Evolutionary conservation across 1,140 invertebrate species (phyloP).

Genomic region (Anastrepha ludens): DNA sequence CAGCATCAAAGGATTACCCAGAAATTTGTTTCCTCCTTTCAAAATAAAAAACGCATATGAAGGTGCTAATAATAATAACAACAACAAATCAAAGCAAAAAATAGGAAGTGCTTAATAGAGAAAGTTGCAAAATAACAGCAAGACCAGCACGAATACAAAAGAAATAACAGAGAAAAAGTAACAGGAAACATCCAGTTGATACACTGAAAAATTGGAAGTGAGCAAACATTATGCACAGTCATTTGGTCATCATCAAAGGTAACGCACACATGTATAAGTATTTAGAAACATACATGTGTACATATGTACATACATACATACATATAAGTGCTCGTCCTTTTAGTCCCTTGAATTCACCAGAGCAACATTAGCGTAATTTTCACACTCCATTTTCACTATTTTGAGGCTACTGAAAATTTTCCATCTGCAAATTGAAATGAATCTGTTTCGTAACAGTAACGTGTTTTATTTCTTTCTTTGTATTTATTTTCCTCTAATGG

Average conservation of each 20-base stretch:
- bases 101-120: neutral
- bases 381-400: constrained; percentile 41
- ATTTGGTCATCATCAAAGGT: constrained; percentile 36
- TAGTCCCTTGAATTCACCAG: constrained; percentile 26
- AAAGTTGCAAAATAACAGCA: neutral
- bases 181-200: constrained; percentile 22
- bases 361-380: constrained; percentile 51
- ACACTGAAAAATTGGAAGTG: constrained; percentile 9
- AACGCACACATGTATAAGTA: neutral
- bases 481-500: neutral
- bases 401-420: constrained; percentile 7
- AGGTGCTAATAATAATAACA: constrained; percentile 25
- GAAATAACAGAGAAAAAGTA: neutral
- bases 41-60: too few relatives aligned
- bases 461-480: neutral
- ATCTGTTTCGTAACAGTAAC: constrained; percentile 3
- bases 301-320: neutral
- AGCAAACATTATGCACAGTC: constrained; percentile 23
- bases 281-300: neutral
- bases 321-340: neutral
- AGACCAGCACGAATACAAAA: neutral
- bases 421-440: constrained; percentile 32
- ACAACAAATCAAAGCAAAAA: neutral
- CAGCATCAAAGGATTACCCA: constrained; percentile 19
- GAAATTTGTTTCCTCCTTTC: neutral